Evolutionary conservation across 2,797 vertebrate genomes (phyloP).

Genomic region (Leucoraja ocellata): DNA sequence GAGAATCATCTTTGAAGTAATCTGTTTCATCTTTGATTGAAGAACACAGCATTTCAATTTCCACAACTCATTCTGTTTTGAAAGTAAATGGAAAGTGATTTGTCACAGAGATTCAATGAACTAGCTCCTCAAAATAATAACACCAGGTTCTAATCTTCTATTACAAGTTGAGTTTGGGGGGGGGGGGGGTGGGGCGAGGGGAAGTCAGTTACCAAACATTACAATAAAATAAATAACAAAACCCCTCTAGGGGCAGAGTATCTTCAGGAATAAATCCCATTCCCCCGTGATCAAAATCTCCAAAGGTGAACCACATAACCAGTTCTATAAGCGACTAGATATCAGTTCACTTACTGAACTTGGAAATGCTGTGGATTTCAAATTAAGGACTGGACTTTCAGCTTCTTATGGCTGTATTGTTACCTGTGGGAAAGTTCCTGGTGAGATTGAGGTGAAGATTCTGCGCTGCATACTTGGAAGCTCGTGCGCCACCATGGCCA

Average conservation of each 20-base stretch:
- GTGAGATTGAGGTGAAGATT: slow-evolving; percentile 80
- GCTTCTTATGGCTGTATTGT: slow-evolving; percentile 36
- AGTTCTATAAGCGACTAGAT: not conserved
- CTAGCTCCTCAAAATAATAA: not conserved
- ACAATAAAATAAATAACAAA: not conserved
- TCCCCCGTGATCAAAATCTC: not conserved
- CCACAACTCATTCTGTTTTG: not conserved
- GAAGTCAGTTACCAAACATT: not conserved
- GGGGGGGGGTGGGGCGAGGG: no score
- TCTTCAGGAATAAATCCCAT: not conserved
- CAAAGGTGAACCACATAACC: not conserved
- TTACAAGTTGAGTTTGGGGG: not conserved
- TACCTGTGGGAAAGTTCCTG: slow-evolving; percentile 82
- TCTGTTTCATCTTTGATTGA: not conserved
- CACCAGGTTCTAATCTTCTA: not conserved
- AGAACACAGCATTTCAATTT: not conserved
- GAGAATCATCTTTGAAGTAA: not conserved
- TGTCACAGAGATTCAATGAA: not conserved
- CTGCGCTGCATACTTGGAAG: slow-evolving; percentile 82
- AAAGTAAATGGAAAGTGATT: not conserved
- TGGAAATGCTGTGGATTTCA: not conserved
- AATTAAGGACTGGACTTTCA: not conserved
- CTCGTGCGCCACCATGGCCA: slow-evolving; percentile 81
- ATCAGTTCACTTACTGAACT: not conserved
- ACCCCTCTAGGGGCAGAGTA: not conserved